These are phyloP conservation scores for Pterostichus niger DNA, from an alignment of 2,888 invertebrate species.

Conservation along the genomic window DNA sequence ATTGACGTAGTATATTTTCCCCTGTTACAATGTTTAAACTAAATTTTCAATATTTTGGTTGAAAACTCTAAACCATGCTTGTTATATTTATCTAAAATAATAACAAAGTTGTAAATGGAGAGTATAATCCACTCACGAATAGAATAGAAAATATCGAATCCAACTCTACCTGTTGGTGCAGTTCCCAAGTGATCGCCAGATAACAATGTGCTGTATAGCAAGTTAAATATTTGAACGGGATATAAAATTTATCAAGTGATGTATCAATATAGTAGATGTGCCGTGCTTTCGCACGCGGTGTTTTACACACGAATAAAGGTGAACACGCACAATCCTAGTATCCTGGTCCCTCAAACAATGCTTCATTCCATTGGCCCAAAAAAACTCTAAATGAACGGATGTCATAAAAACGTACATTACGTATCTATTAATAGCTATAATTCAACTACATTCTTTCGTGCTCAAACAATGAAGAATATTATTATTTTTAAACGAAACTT, in stretches of 20 bases:
- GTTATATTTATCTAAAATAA: not conserved
- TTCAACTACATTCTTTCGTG: no score
- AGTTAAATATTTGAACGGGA: slow-evolving; percentile 63
- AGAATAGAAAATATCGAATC: slow-evolving; percentile 34
- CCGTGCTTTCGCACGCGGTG: slow-evolving; percentile 30
- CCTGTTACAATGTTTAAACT: not conserved
- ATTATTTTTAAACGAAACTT: no score
- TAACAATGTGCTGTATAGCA: slow-evolving; percentile 54
- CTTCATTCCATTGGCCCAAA: not conserved
- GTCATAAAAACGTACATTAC: no score
- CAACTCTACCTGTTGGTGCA: slow-evolving; percentile 52
- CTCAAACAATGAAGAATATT: no score
- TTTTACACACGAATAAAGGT: slow-evolving; percentile 18
- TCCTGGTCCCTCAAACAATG: not conserved
- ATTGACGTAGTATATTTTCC: no score
- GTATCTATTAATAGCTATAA: no score
- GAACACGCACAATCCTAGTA: slow-evolving; percentile 9
- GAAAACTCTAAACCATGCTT: slow-evolving; percentile 4
- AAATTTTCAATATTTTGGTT: not conserved
- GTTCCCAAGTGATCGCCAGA: slow-evolving; percentile 63
- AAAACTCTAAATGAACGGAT: no score
- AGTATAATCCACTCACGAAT: slow-evolving; percentile 5
- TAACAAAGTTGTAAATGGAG: not conserved
- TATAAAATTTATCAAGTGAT: slow-evolving; percentile 60
- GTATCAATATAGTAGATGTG: slow-evolving; percentile 55